These are phyloP conservation scores for Charaxes varanes DNA, from an alignment of 1,140 invertebrate genomes.

Conservation along the genomic window DNA sequence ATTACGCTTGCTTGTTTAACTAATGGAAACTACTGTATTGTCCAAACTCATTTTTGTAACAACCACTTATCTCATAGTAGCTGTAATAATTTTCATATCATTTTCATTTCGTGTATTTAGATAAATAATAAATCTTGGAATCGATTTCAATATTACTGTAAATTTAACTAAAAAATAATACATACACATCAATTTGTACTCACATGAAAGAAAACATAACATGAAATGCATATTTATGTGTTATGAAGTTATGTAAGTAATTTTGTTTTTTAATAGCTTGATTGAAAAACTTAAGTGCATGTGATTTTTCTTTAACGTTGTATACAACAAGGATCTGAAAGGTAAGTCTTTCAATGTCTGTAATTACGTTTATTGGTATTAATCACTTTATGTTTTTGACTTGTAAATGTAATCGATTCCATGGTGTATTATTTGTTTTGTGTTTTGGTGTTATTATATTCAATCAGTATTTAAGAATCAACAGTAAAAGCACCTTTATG, in stretches of 20 bases:
- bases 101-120: conserved; percentile 16
- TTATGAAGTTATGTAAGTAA: conserved; percentile 3
- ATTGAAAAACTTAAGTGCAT: conserved; percentile 10
- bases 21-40: conserved; percentile 6
- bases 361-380: conserved; percentile 28
- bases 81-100: conserved; percentile 7
- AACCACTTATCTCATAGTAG: conserved; percentile 19
- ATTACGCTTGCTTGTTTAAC: conserved; percentile 18
- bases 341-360: conserved; percentile 48
- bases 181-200: conserved; percentile 1
- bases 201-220: not conserved
- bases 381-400: conserved; percentile 19
- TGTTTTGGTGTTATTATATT: conserved; percentile 29
- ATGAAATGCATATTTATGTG: too few species aligned
- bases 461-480: conserved; percentile 8
- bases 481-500: conserved; percentile 3
- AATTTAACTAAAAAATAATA: not conserved
- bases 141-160: conserved; percentile 29
- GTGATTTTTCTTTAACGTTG: conserved; percentile 7
- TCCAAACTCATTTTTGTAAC: conserved; percentile 6
- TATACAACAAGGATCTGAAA: conserved; percentile 27
- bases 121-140: conserved; percentile 43
- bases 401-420: conserved; percentile 62
- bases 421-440: conserved; percentile 41
- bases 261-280: not conserved